Evolutionary conservation across 2,888 invertebrate species (phyloP).

Genomic region (Omphaloscelis lunosa): DNA sequence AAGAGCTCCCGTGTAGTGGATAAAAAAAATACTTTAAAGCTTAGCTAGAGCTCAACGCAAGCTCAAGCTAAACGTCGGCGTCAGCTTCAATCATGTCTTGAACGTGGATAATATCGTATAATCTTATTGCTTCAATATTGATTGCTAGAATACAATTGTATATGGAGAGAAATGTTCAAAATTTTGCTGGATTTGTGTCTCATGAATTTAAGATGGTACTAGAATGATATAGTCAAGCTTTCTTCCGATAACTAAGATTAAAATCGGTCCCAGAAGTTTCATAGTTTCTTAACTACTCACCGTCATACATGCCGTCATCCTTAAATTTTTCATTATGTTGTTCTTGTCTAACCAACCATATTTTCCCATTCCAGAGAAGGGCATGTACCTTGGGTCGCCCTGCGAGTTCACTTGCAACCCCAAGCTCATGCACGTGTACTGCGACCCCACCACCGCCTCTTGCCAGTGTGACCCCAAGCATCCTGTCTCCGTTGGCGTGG

Average conservation of each 20-base stretch:
- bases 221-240: background rate
- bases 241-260: background rate
- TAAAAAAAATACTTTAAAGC: background rate
- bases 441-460: constrained; percentile 92
- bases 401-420: constrained; percentile 94
- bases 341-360: background rate
- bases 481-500: constrained; percentile 94
- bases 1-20: no score
- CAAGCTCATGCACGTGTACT: constrained; percentile 94
- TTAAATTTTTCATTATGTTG: background rate
- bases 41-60: background rate
- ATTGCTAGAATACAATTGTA: background rate
- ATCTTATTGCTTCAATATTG: constrained; percentile 9
- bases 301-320: no score
- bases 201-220: background rate
- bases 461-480: constrained; percentile 96
- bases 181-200: background rate
- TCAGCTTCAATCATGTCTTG: background rate
- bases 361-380: constrained; percentile 91
- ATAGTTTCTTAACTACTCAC: background rate
- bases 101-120: constrained; percentile 3
- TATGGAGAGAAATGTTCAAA: background rate
- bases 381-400: constrained; percentile 94
- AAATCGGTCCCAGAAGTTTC: background rate
- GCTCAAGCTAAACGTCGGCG: no score